These are phyloP conservation scores for Toxotes lorentzi DNA, from an alignment of 2,797 vertebrate genomes.

Conservation along the genomic window DNA sequence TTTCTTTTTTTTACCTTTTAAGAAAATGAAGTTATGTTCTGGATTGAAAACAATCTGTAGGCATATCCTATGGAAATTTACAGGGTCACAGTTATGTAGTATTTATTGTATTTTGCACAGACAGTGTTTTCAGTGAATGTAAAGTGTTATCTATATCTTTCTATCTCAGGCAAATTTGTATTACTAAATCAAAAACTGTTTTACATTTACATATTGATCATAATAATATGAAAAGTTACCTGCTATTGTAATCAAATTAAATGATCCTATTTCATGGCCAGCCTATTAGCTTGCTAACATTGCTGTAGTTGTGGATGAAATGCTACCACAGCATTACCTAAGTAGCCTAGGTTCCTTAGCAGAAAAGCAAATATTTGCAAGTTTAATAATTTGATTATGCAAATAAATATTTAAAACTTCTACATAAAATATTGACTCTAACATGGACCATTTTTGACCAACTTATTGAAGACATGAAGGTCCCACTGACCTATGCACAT, in stretches of 20 bases:
- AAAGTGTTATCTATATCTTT: not conserved
- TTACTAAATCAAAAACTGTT: not conserved
- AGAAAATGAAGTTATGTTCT: not conserved
- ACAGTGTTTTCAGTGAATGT: not conserved
- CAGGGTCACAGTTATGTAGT: not conserved
- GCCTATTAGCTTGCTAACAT: not conserved
- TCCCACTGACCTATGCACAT: not conserved
- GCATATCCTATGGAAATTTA: not conserved
- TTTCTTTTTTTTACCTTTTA: not conserved
- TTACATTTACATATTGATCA: not conserved
- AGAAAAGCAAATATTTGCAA: not conserved
- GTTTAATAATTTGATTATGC: not conserved
- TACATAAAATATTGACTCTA: too few relatives aligned
- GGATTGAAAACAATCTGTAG: not conserved
- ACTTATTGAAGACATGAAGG: not conserved
- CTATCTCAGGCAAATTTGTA: not conserved
- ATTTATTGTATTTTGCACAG: not conserved
- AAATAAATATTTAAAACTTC: not conserved
- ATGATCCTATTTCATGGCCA: not conserved
- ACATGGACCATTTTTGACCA: not conserved
- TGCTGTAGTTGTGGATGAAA: not conserved
- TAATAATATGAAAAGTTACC: not conserved
- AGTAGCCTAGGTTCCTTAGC: too few relatives aligned
- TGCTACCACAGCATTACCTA: not conserved
- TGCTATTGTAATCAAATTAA: constrained; percentile 4